These are phyloP conservation scores for Apogon hyalosoma DNA, from an alignment of 2,797 vertebrate species.

Conservation along the genomic window DNA sequence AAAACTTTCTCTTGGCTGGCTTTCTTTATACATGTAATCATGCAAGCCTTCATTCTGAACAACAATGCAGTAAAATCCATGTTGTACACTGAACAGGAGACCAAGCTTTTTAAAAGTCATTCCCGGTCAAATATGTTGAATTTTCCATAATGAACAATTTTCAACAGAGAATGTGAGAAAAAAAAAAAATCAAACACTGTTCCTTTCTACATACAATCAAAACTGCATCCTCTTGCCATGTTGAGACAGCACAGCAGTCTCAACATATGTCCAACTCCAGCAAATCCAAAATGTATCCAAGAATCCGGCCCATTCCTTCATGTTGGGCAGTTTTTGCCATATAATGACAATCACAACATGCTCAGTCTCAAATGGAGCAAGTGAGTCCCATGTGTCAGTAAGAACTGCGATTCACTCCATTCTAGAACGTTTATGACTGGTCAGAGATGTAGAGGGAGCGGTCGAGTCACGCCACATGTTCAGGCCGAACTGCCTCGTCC, in stretches of 20 bases:
- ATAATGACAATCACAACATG: neutral
- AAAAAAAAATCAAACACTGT: slow-evolving; percentile 68
- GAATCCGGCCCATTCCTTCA: neutral
- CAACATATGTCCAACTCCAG: neutral
- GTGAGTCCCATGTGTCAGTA: slow-evolving; percentile 42
- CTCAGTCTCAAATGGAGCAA: slow-evolving; percentile 15
- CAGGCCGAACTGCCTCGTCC: slow-evolving; percentile 75
- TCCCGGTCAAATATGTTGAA: neutral
- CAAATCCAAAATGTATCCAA: neutral
- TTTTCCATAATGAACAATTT: slow-evolving; percentile 11
- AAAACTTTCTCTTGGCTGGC: slow-evolving; percentile 6
- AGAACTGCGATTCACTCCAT: slow-evolving; percentile 55
- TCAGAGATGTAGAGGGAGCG: slow-evolving; percentile 32
- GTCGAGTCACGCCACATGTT: slow-evolving; percentile 63
- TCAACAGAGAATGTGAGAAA: slow-evolving; percentile 16
- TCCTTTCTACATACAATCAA: slow-evolving; percentile 29
- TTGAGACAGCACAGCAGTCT: slow-evolving; percentile 21
- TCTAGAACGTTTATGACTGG: slow-evolving; percentile 67
- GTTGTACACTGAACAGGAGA: neutral
- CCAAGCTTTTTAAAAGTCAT: slow-evolving; percentile 42
- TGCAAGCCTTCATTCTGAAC: slow-evolving; percentile 17
- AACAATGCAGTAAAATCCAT: slow-evolving; percentile 10
- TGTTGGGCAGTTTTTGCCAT: slow-evolving; percentile 2
- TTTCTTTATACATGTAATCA: slow-evolving; percentile 22
- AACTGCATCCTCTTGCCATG: slow-evolving; percentile 1